A percentile compares a stretch with the other conserved stretches of the same genome.
phyloP scores from a whole-genome alignment of 2,797 vertebrate species.

The Nannoperca australis region DNA sequence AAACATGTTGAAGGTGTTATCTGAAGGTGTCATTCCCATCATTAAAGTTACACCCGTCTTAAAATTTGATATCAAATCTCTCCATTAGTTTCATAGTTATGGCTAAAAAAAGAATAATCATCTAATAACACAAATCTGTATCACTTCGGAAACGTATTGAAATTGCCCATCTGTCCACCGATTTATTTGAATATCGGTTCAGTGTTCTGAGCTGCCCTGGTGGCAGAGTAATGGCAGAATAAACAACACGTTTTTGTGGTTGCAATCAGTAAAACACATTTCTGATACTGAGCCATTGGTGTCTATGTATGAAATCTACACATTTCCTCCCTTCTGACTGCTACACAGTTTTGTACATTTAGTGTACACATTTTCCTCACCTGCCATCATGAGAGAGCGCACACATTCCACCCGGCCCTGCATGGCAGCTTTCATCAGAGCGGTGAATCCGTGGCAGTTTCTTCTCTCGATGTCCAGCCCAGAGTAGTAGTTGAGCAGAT shows the following conservation, averaged over 20 bases:
- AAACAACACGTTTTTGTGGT: conserved; percentile 13
- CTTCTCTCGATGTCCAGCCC: conserved; percentile 94
- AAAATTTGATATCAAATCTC: neutral
- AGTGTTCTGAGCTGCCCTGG: conserved; percentile 2
- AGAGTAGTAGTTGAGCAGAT: conserved; percentile 94
- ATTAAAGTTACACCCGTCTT: neutral
- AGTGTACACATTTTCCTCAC: conserved; percentile 72
- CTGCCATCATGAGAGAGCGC: conserved; percentile 94
- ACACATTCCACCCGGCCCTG: conserved; percentile 94
- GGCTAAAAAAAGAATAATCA: conserved; percentile 12
- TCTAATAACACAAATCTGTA: conserved; percentile 15
- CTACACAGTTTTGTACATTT: neutral
- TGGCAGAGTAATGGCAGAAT: conserved; percentile 3
- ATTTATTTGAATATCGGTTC: conserved; percentile 12
- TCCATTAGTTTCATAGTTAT: neutral
- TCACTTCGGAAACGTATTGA: neutral
- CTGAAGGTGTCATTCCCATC: neutral
- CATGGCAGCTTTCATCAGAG: conserved; percentile 97
- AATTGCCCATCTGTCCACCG: conserved; percentile 24
- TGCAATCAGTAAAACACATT: neutral
- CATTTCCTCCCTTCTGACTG: neutral
- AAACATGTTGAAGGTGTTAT: neutral
- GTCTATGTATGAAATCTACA: neutral
- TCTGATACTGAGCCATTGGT: neutral
- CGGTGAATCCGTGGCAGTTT: conserved; percentile 93